Evolutionary conservation across 1,140 invertebrate genomes (phyloP), one percentile per base, ranked within the genome.

Genomic region (Pseudomyrmex concolor): DNA sequence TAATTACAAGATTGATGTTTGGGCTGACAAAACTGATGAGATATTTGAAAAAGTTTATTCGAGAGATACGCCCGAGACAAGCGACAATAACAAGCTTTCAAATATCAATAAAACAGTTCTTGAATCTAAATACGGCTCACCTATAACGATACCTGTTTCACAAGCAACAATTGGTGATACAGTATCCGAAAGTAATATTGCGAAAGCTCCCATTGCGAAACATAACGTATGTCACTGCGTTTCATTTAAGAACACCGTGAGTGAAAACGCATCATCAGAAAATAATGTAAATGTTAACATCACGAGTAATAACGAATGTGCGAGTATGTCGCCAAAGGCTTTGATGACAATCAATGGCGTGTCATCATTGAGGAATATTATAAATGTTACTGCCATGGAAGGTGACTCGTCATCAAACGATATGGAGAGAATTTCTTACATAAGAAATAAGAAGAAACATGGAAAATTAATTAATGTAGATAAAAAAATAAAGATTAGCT

Each of bases 1-100:
- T n/a, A 62, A 94, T 87, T 91, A 89, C 85, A 84, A 88, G 8
- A 51, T 86, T 19, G 90, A 95, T 86, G 83, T 95, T 76, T 95
- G 94, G 94, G 83, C 87, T 51, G 76, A 84, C 19, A 82, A 92
- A 81, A 82, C 81, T 73, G 45, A 64, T 70, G 43, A 64, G 43
- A 34, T 45, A 15, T 93, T 93, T 88, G 91, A 94, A 57, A 91
- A 89, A 88, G 45, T 92, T 82, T 72, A 50, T 64, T 74, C 74
- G 54, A 89, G 48, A 34, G 34, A 34, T 0, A 34, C 5, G 72
- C 60, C 72, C 45, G 54, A 83, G 8, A n/a, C 45, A 43, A 48
- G 17, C 63, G 45, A 7, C 34, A 34, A 83, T 8, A 17, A 22
- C 64, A 66, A 85, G 43, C 59, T 81, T 22, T 59, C 55, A 34